These are phyloP conservation scores for Brachyrhaphis roseni DNA, from an alignment of 2,797 vertebrate species.

Conservation along the genomic window DNA sequence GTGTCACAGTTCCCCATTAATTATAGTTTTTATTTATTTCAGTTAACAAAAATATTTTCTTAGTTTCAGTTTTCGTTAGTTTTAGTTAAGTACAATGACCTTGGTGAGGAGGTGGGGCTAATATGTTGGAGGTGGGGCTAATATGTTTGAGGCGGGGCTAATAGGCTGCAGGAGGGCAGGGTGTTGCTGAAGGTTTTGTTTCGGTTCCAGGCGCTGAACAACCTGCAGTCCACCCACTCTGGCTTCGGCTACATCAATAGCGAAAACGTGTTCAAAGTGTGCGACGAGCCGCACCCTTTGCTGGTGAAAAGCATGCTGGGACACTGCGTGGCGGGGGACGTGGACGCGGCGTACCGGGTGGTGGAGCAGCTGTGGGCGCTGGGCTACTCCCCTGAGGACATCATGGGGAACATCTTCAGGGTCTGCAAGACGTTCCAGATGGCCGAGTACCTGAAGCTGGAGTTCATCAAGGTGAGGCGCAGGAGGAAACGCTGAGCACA, in stretches of 20 bases:
- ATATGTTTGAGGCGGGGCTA: accelerated
- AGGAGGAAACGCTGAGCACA: too few species aligned
- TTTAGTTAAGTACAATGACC: too few species aligned
- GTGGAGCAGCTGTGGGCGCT: conserved; percentile 94
- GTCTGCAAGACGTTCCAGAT: conserved; percentile 98
- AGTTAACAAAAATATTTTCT: too few species aligned
- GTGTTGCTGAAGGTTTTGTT: not conserved
- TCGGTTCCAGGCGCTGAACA: conserved; percentile 89
- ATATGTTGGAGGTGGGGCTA: accelerated
- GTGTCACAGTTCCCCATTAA: too few species aligned
- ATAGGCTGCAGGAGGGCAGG: too few species aligned
- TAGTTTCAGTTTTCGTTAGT: too few species aligned
- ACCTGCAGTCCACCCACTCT: conserved; percentile 93
- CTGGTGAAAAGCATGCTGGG: conserved; percentile 96
- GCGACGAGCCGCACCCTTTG: conserved; percentile 95
- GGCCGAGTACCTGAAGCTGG: conserved; percentile 95
- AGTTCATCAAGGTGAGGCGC: conserved; percentile 92
- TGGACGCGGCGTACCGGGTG: conserved; percentile 93
- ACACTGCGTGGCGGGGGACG: conserved; percentile 87
- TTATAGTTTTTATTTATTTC: too few species aligned
- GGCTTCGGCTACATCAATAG: conserved; percentile 96
- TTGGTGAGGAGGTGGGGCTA: too few species aligned
- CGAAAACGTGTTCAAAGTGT: conserved; percentile 98
- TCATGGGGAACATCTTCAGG: conserved; percentile 96
- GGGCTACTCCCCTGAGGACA: conserved; percentile 95